phyloP scores from a whole-genome alignment of 2,113 vertebrate species.

The Lipotes vexillifer region DNA sequence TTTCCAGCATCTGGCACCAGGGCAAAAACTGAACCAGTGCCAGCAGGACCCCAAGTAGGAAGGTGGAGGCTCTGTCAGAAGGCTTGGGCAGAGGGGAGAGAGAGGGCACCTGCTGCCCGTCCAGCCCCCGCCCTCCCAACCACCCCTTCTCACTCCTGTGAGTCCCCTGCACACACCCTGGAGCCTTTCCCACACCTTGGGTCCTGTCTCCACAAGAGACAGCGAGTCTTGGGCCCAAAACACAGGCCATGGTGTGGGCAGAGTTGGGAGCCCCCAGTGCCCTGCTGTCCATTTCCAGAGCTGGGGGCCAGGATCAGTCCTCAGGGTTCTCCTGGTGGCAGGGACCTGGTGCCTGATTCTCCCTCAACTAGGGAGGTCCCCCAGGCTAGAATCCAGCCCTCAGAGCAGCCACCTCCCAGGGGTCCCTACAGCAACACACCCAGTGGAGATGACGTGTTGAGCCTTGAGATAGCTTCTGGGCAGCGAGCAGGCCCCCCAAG shows the following conservation, averaged over 20 bases:
- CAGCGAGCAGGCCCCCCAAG: background rate
- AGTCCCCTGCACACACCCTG: background rate
- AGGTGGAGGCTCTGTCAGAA: background rate
- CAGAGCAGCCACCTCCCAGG: background rate
- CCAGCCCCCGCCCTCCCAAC: background rate
- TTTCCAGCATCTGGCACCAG: background rate
- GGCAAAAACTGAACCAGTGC: background rate
- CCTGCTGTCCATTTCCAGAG: background rate
- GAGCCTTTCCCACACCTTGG: background rate
- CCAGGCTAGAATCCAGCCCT: background rate
- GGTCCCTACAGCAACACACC: background rate
- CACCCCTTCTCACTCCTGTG: background rate
- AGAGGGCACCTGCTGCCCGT: background rate
- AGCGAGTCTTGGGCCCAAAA: background rate
- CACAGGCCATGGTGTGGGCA: background rate
- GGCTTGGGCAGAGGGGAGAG: background rate
- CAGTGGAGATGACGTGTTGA: too few species aligned
- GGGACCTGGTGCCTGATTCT: background rate
- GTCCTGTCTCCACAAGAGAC: background rate
- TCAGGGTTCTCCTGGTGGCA: background rate
- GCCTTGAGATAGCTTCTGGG: background rate
- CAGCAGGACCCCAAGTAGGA: background rate
- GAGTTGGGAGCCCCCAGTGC: background rate
- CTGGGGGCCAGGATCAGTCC: background rate
- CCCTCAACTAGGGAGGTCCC: too few species aligned